Conservation (phyloP, 2,113 vertebrate genomes). For the Lampris megalopsis region DNA sequence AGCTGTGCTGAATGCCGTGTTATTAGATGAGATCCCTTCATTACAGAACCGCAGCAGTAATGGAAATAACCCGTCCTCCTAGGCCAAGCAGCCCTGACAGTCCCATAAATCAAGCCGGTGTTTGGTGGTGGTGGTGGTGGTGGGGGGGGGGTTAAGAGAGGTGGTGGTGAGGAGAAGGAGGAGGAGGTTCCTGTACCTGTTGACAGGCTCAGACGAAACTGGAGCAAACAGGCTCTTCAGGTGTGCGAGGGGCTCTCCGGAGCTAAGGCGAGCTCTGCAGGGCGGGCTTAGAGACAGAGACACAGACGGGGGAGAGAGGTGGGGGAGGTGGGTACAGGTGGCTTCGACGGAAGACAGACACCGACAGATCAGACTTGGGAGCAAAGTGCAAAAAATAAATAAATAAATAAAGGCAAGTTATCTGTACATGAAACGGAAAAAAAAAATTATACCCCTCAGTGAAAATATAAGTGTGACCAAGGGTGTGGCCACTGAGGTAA, state of each 20-base stretch:
- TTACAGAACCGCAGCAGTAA: conserved; percentile 61
- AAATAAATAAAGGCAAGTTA: not conserved
- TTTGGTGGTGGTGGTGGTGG: conserved; percentile 7
- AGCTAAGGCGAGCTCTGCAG: not conserved
- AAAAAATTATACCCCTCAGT: not conserved
- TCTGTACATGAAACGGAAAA: too few relatives aligned
- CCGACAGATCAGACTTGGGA: not conserved
- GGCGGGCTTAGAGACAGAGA: conserved; percentile 23
- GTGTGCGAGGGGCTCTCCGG: conserved; percentile 46
- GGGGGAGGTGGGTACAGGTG: not conserved
- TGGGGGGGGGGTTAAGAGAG: conserved; percentile 20
- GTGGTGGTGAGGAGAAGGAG: conserved; percentile 34
- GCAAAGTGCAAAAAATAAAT: too few relatives aligned
- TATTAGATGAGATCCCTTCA: conserved; percentile 59
- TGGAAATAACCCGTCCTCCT: conserved; percentile 65
- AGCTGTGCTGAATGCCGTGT: conserved; percentile 39
- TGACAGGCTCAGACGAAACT: conserved; percentile 72
- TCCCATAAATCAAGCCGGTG: conserved; percentile 67
- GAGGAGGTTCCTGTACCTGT: conserved; percentile 75
- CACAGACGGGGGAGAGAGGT: not conserved
- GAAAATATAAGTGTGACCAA: not conserved
- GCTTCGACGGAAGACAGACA: not conserved
- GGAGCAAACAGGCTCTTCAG: conserved; percentile 73
- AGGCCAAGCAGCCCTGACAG: conserved; percentile 59
- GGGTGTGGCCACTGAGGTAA: not conserved